A percentile compares a stretch with the other conserved stretches of the same genome.
Conservation (phyloP, 2,888 invertebrate species). For the Epinotia brunnichana region DNA sequence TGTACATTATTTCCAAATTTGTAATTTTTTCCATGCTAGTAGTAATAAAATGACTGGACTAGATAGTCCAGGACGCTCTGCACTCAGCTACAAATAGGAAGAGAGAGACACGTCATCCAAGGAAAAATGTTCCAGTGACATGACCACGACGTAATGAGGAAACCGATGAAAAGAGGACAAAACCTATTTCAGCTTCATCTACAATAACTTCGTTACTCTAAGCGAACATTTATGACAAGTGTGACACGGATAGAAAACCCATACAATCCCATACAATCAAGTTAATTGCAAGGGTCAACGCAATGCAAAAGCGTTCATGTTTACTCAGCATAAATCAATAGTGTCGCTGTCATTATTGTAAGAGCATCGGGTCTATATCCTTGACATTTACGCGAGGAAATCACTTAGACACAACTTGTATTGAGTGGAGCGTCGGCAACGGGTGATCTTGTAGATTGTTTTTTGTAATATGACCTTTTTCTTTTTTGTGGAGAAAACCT, state of each 20-base stretch:
- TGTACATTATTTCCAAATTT: no score
- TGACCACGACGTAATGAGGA: no score
- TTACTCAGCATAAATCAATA: conserved; percentile 36
- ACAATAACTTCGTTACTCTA: not conserved
- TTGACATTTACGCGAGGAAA: conserved; percentile 43
- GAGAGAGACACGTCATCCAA: no score
- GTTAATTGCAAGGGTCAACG: conserved; percentile 9
- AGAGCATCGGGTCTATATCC: conserved; percentile 39
- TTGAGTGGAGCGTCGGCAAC: conserved; percentile 38
- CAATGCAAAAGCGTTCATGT: conserved; percentile 19
- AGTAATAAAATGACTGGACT: no score
- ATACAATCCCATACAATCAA: conserved; percentile 11
- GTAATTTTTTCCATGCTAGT: no score
- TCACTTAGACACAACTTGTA: conserved; percentile 43
- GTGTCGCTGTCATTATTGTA: conserved; percentile 34
- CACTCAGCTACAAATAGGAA: no score
- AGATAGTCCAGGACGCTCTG: no score
- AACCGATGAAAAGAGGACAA: no score
- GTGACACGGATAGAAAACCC: not conserved
- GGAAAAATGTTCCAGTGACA: no score
- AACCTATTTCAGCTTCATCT: no score
- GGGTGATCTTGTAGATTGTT: not conserved
- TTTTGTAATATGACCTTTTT: not conserved
- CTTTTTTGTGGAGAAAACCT: no score
- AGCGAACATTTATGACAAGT: not conserved